These are phyloP conservation scores for Dissostichus mawsoni DNA, from an alignment of 2,113 vertebrate genomes.

Conservation along the genomic window DNA sequence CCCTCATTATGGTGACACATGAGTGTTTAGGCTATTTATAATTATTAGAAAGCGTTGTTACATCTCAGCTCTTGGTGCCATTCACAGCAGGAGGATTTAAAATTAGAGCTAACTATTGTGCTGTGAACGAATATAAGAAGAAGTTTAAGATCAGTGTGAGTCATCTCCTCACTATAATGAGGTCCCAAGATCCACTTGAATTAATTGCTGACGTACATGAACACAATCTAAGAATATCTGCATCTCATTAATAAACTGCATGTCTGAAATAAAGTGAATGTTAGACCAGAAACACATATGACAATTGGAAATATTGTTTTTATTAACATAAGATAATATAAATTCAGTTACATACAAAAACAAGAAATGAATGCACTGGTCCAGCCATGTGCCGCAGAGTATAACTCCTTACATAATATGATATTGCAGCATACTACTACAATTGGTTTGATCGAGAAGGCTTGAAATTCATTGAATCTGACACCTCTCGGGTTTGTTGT, in stretches of 20 bases:
- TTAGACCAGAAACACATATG: not conserved
- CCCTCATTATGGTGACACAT: not conserved
- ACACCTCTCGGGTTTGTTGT: slow-evolving; percentile 82
- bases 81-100: not conserved
- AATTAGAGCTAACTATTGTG: slow-evolving; percentile 1
- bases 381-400: slow-evolving; percentile 80
- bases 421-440: slow-evolving; percentile 82
- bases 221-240: not conserved
- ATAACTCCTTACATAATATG: slow-evolving; percentile 80
- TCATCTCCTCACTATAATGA: slow-evolving; percentile 20
- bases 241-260: not conserved
- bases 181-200: not conserved
- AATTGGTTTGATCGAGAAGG: slow-evolving; percentile 76
- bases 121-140: not conserved
- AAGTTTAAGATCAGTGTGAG: slow-evolving; percentile 25
- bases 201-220: not conserved
- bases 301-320: slow-evolving; percentile 6
- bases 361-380: slow-evolving; percentile 65
- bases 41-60: slow-evolving; percentile 12
- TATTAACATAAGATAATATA: slow-evolving; percentile 38
- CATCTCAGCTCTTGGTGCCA: slow-evolving; percentile 7
- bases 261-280: not conserved
- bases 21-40: not conserved
- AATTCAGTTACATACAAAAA: slow-evolving; percentile 30
- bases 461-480: slow-evolving; percentile 83